Evolutionary conservation across 2,797 vertebrate species (phyloP), one percentile per base, ranked within the genome.

Genomic region (Dromococcyx pavoninus): DNA sequence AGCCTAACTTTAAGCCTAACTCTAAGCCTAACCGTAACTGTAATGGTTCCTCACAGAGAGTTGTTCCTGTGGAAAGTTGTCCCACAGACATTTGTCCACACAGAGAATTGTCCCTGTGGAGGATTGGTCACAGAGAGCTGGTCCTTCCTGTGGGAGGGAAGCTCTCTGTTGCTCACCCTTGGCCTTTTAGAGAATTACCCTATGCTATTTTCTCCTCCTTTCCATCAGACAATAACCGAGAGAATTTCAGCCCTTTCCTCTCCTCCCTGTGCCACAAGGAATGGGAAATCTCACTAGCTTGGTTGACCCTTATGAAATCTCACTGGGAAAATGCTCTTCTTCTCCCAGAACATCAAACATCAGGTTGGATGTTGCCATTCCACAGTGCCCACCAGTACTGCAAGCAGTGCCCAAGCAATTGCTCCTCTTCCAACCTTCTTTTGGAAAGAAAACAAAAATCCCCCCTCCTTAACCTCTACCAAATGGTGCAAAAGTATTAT

Each of bases 361-460:
- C 0, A 0, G 28, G 28, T 4, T 30, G 53, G 67, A 27, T 30
- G 57, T 9, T 48, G 44, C 41, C 32, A 19, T 60, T 66, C 66
- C 53, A 2, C 51, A 43, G 43, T 2, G 4, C 17, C 27, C n/a
- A 41, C 28, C 58, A 13, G 62, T 0, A 1, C 18, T 18, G 39
- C 4, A 7, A 37, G 28, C 19, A 51, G n/a, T 2, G 0, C 30
- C 33, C 22, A 11, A 67, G 35, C 17, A 46, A 11, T 23, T 9
- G 51, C 33, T 65, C 30, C 32, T 37, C n/a, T 73, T 66, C 48
- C 85, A 41, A 24, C 8, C 18, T 75, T 28, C 25, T 46, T 67
- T 67, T 44, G 56, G 24, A 62, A 51, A 67, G 24, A 67, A 37
- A 73, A n/a, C 6, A 37, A 44, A 50, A n/a, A 25, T 46, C 22